Evolutionary conservation across 2,113 vertebrate species (phyloP).

Genomic region (Agapornis roseicollis): DNA sequence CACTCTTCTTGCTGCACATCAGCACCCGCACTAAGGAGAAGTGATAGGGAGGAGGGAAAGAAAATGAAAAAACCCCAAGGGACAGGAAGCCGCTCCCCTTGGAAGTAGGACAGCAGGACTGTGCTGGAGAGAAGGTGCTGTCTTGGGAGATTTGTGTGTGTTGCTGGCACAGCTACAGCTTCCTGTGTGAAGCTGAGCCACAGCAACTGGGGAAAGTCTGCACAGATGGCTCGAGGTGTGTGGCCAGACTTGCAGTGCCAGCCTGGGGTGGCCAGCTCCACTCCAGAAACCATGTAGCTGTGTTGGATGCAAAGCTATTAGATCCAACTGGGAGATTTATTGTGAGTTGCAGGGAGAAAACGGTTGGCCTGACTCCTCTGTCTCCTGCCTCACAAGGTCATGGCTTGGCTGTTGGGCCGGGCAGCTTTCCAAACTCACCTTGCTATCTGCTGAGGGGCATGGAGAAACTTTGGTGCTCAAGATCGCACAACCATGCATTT

Average conservation of each 20-base stretch:
- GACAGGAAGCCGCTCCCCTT: background rate
- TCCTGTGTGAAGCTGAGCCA: background rate
- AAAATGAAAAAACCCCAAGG: background rate
- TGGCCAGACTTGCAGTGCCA: background rate
- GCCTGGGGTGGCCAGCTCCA: background rate
- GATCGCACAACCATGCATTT: background rate
- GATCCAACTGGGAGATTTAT: background rate
- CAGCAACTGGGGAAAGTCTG: accelerated
- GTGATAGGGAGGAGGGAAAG: background rate
- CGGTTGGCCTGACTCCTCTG: background rate
- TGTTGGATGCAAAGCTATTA: background rate
- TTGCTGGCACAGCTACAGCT: background rate
- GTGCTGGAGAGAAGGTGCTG: background rate
- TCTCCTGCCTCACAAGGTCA: background rate
- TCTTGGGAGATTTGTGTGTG: background rate
- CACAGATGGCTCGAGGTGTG: background rate
- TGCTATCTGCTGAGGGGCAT: background rate
- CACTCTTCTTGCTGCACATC: background rate
- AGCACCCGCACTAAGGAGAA: background rate
- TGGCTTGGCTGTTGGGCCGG: accelerated
- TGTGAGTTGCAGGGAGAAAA: background rate
- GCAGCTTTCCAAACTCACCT: background rate
- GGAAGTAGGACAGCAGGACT: background rate
- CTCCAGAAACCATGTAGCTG: background rate
- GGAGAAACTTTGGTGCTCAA: background rate